phyloP scores from a whole-genome alignment of 1,140 invertebrate species.

The Penaeus japonicus region DNA sequence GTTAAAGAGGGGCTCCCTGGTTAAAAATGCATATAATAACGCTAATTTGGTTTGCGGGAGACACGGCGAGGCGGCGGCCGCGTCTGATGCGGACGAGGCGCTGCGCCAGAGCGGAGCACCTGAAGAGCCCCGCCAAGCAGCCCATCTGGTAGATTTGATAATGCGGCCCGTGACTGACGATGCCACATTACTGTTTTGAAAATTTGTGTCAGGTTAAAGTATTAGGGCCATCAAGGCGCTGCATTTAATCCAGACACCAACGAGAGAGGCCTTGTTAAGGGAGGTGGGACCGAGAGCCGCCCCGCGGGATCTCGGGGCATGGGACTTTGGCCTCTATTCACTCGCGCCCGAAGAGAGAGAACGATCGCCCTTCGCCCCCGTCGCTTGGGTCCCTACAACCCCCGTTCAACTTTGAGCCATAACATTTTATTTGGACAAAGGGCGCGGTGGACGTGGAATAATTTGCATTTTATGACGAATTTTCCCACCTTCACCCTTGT shows the following conservation, averaged over 20 bases:
- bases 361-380: not conserved
- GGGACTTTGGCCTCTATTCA: not conserved
- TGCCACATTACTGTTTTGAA: constrained; percentile 52
- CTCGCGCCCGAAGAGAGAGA: not conserved
- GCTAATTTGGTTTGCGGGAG: constrained; percentile 39
- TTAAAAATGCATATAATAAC: constrained; percentile 18
- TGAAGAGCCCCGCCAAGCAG: constrained; percentile 27
- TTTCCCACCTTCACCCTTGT: constrained; percentile 55
- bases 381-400: constrained; percentile 11
- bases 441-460: constrained; percentile 53
- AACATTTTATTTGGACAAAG: constrained; percentile 56
- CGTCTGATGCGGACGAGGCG: not conserved
- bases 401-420: constrained; percentile 31
- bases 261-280: constrained; percentile 48
- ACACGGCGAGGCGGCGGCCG: not conserved
- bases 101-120: not conserved
- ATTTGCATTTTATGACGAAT: constrained; percentile 57
- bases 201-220: constrained; percentile 57
- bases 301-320: not conserved
- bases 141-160: constrained; percentile 53
- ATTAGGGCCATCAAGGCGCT: constrained; percentile 55
- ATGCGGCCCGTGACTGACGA: constrained; percentile 48
- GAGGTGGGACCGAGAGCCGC: constrained; percentile 4
- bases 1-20: not conserved
- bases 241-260: constrained; percentile 57